Evolutionary conservation across 2,113 vertebrate genomes (phyloP).

Genomic region (Nymphicus hollandicus): DNA sequence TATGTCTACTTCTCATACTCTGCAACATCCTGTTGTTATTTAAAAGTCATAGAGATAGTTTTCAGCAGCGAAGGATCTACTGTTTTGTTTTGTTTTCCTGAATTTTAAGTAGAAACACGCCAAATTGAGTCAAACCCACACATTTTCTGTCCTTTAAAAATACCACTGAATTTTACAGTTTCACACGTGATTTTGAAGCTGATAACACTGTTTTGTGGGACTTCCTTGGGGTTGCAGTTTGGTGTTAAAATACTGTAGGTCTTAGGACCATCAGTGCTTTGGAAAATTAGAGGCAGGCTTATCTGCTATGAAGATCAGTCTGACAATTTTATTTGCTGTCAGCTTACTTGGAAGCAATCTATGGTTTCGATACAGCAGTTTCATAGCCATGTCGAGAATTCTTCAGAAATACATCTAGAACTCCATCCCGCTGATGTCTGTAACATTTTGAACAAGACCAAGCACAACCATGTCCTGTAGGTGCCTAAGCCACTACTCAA

Average conservation of each 20-base stretch:
- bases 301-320: background rate
- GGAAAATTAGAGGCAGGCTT: background rate
- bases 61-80: background rate
- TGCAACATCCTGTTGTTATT: background rate
- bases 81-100: background rate
- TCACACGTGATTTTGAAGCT: background rate
- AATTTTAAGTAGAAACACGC: background rate
- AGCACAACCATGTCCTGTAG: background rate
- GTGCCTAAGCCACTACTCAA: background rate
- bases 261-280: background rate
- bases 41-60: background rate
- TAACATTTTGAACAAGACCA: background rate
- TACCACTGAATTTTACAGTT: background rate
- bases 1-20: background rate
- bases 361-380: background rate
- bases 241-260: background rate
- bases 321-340: background rate
- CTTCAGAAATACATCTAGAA: background rate
- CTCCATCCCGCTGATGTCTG: background rate
- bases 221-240: background rate
- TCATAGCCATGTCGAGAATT: background rate
- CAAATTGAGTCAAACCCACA: background rate
- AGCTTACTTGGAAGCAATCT: background rate
- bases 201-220: background rate
- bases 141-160: background rate